Base-by-base conservation (phyloP, 1,140 invertebrate species). In the Uloborus diversus region DNA sequence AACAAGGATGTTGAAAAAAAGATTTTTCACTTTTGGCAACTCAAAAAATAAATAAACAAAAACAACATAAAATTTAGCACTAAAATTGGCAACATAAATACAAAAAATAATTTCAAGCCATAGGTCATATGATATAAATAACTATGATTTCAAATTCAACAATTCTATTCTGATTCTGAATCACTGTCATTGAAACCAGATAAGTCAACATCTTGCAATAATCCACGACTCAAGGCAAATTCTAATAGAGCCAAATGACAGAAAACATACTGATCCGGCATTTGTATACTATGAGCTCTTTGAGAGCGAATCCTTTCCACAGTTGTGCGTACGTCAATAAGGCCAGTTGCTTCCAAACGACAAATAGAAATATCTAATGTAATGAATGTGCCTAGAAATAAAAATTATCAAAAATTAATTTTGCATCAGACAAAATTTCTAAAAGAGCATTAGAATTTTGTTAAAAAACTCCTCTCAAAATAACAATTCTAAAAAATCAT, bases 201-300 rank as follows among this genome's bases (percentile, higher is more conserved):
- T 28, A 86, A 71, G 70, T 88, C 85, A 32, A 85, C 82, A 51
- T 85, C 82, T 35, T 85, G 78, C 20, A 86, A 70, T 17, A 85
- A 81, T 53, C 84, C 81, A 42, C 82, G 75, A 27, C 84, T 83
- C 7, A 87, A 71, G 17, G 96, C 96, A 86, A 97, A 97, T 86
- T 98, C 96, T 79, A 98, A 91, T 20, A 99, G 88, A 20, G 96
- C 96, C 81, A 96, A 89, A 88, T 99, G 96, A 87, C 96, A 98
- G 89, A 99, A 99, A 0, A 99, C 93, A 90, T 99, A 99, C 89
- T 99, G 98, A 86, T 99, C 97, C 28, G 96, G 95, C 93, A 98
- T 98, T 90, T 99, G 97, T 87, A 99, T 98, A 86, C 94, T 96
- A 88, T 95, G 94, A 57, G 96, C 97, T 82, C 97, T 90, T 88